phyloP scores from a whole-genome alignment of 2,113 vertebrate genomes.

The Lampris megalopsis region DNA sequence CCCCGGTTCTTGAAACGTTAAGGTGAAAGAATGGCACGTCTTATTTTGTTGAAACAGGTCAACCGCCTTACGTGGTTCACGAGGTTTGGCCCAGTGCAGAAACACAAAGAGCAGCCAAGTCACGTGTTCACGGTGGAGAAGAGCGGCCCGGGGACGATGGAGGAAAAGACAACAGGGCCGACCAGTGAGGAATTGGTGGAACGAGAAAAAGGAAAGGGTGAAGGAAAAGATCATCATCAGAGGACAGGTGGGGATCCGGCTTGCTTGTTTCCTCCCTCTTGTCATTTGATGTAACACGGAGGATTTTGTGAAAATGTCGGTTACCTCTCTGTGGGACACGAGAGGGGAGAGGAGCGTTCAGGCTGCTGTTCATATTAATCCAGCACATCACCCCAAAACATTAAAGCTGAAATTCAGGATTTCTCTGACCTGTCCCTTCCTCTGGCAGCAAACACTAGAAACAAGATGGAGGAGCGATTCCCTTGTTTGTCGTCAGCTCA shows the following conservation, averaged over 20 bases:
- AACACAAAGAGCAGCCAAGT: constrained; percentile 33
- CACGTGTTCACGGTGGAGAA: constrained; percentile 44
- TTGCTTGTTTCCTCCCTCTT: neutral
- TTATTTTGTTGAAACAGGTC: constrained; percentile 76
- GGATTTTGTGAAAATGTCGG: neutral
- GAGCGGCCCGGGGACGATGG: neutral
- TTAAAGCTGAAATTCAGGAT: too few species aligned
- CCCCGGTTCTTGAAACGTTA: too few species aligned
- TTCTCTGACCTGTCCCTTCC: too few species aligned
- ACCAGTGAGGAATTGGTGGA: neutral
- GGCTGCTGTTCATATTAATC: too few species aligned
- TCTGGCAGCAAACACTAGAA: too few species aligned
- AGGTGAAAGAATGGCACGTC: neutral
- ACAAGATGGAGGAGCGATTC: too few species aligned
- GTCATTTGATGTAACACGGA: neutral
- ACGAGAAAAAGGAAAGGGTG: constrained; percentile 2
- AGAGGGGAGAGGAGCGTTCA: too few species aligned
- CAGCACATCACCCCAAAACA: too few species aligned
- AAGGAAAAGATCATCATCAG: constrained; percentile 8
- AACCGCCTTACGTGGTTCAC: constrained; percentile 94
- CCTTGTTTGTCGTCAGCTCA: too few species aligned
- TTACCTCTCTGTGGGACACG: too few species aligned
- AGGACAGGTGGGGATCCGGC: constrained; percentile 50
- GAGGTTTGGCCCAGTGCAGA: constrained; percentile 74
- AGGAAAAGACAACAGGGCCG: neutral